Evolutionary conservation across 1,140 invertebrate genomes (phyloP).

Genomic region (Muscidifurax raptorellus): DNA sequence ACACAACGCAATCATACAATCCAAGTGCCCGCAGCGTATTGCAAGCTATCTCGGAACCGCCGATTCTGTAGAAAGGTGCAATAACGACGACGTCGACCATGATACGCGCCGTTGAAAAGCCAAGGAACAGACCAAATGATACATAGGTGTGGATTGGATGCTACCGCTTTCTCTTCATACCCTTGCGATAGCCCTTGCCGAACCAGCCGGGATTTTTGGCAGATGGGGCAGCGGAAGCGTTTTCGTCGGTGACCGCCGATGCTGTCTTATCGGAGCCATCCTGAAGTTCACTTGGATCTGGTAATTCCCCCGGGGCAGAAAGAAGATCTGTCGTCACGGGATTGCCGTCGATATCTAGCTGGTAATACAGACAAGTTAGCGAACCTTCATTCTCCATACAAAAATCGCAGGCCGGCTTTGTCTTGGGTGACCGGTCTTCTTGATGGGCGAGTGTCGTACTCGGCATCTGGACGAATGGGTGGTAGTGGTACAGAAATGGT

Average conservation of each 20-base stretch:
- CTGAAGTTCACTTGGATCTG: slow-evolving; percentile 58
- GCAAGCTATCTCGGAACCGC: background rate
- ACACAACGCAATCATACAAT: background rate
- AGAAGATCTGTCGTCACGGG: slow-evolving; percentile 49
- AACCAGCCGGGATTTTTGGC: slow-evolving; percentile 80
- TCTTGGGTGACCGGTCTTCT: slow-evolving; percentile 57
- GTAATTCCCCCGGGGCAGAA: background rate
- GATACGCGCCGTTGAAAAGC: background rate
- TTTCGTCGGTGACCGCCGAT: slow-evolving; percentile 57
- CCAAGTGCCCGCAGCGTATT: background rate
- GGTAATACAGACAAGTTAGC: slow-evolving; percentile 71
- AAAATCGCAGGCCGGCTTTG: slow-evolving; percentile 70
- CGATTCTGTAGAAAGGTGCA: background rate
- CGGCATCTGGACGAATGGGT: slow-evolving; percentile 68
- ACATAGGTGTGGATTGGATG: slow-evolving; percentile 57
- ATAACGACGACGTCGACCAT: background rate
- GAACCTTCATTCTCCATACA: slow-evolving; percentile 73
- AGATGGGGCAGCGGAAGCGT: slow-evolving; percentile 62
- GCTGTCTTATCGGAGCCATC: slow-evolving; percentile 54
- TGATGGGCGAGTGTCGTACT: slow-evolving; percentile 48
- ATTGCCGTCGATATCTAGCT: slow-evolving; percentile 62
- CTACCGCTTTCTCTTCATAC: slow-evolving; percentile 76
- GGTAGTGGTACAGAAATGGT: slow-evolving; percentile 69
- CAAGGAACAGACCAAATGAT: slow-evolving; percentile 34
- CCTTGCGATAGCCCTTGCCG: slow-evolving; percentile 79